phyloP scores from a whole-genome alignment of 2,888 invertebrate genomes.

The Sarcophaga variegata region DNA sequence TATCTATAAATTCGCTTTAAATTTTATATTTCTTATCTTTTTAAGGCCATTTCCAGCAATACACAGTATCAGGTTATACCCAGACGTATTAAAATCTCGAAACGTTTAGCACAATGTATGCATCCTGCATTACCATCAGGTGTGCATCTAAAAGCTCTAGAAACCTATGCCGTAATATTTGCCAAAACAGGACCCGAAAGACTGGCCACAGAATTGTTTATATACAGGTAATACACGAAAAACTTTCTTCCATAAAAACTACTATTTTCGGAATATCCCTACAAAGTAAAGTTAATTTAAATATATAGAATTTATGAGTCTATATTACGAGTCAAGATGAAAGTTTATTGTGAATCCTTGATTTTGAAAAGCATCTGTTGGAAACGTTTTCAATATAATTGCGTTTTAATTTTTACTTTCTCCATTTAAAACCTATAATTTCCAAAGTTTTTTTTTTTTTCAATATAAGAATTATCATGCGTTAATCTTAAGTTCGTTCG shows the following conservation, averaged over 20 bases:
- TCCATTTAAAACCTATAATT: no score
- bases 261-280: neutral
- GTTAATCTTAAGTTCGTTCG: no score
- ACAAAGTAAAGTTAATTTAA: no score
- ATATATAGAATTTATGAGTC: no score
- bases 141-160: constrained; percentile 94
- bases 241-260: neutral
- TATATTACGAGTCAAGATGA: no score
- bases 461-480: no score
- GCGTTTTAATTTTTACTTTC: no score
- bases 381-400: no score
- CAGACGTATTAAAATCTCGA: constrained; percentile 92
- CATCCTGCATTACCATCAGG: constrained; percentile 95
- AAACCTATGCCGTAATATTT: constrained; percentile 95
- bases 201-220: constrained; percentile 91
- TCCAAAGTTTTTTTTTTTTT: no score
- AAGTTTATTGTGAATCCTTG: no score
- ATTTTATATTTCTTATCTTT: constrained; percentile 65
- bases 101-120: constrained; percentile 95
- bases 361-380: neutral
- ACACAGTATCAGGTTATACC: constrained; percentile 93
- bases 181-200: constrained; percentile 92
- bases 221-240: constrained; percentile 86
- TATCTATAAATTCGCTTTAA: constrained; percentile 6
- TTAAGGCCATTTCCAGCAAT: constrained; percentile 89